Evolutionary conservation across 2,113 vertebrate genomes (phyloP).

Genomic region (Arizona elegans): DNA sequence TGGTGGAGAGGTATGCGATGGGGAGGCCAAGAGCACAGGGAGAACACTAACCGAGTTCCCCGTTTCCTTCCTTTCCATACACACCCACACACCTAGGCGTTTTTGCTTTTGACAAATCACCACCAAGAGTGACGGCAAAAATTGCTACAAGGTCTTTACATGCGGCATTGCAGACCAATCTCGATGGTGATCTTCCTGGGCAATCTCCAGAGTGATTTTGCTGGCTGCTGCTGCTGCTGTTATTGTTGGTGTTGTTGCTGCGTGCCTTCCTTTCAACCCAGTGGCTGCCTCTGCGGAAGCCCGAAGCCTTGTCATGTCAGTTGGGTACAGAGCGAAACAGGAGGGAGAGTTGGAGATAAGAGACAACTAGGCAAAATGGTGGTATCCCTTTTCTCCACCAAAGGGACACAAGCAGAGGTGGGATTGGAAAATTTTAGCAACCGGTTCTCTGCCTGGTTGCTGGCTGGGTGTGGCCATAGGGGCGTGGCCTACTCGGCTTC

Average conservation of each 20-base stretch:
- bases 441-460: too few relatives aligned
- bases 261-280: not conserved
- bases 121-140: not conserved
- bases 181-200: not conserved
- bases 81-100: not conserved
- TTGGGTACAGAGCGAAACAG: not conserved
- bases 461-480: too few relatives aligned
- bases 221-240: not conserved
- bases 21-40: not conserved
- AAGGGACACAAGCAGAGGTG: not conserved
- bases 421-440: too few relatives aligned
- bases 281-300: not conserved
- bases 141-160: not conserved
- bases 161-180: not conserved
- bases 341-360: not conserved
- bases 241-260: not conserved
- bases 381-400: not conserved
- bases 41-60: not conserved
- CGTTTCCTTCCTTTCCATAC: not conserved
- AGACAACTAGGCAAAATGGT: not conserved
- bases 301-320: not conserved
- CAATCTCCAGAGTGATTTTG: not conserved
- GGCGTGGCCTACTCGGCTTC: too few relatives aligned
- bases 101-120: not conserved
- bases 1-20: not conserved